Base-by-base conservation (phyloP, 2,888 invertebrate species). In the Drosophila mettleri region DNA sequence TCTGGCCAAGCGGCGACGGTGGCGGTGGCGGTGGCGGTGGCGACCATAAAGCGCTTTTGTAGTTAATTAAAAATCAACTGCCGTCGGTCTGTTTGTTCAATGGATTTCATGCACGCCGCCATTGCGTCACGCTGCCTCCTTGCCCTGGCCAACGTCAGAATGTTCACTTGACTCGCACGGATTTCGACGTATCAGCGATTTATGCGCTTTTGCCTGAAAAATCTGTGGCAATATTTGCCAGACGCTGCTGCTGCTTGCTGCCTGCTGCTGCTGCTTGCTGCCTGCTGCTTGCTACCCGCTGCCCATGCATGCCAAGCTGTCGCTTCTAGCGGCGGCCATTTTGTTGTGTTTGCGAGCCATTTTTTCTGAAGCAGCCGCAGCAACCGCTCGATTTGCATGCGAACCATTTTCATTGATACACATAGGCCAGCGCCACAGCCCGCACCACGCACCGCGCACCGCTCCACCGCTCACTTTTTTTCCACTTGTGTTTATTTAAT, bases 51-150 rank as follows among this genome's bases (percentile, higher is more conserved):
- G 85, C 85, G 85, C 88, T 85, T 85, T 85, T 85, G 84, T 81
- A 87, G 90, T 92, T 92, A 92, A 92, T 92, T 92, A 92, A 92
- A 92, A 92, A 92, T 91, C 91, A 92, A 92, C 92, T 88, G 92
- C 92, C 92, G 78, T 84, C 86, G 91, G 91, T 85, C 78, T 92
- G 91, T 92, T 92, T 92, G 91, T 92, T 90, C 89, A 91, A 92
- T 92, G 92, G 92, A 92, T 92, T 92, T 92, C 91, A 92, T 91
- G 90, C 90, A 88, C 89, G 90, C 83, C 87, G 78, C 71, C 70
- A 71, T 51, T 72, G 73, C 81, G 43, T 38, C 58, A 41, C 45
- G 43, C 51, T 39, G 9, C 20, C 45, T 16, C 16, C 16, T 29
- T 29, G 46, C 16, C 33, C 10, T 12, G 7, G 14, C 24, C 9